These are phyloP conservation scores for Pissodes strobi DNA, from an alignment of 1,140 invertebrate genomes.

Conservation along the genomic window DNA sequence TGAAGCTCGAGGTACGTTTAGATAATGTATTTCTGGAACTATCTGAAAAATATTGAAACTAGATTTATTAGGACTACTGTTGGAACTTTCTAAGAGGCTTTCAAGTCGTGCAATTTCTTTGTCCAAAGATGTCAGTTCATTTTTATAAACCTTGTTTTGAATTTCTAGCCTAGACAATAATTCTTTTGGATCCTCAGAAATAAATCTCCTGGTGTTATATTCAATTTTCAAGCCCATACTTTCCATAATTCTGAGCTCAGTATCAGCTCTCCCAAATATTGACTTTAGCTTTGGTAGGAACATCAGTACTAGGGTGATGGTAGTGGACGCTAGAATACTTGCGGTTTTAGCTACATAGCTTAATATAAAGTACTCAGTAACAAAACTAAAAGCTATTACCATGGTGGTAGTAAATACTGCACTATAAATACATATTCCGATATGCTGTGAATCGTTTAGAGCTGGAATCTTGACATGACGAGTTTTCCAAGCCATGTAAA, in stretches of 20 bases:
- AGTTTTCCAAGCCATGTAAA: slow-evolving; percentile 98
- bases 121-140: slow-evolving; percentile 80
- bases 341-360: slow-evolving; percentile 82
- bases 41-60: background rate
- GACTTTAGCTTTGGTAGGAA: slow-evolving; percentile 84
- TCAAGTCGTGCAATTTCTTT: slow-evolving; percentile 79
- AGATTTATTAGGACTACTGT: background rate
- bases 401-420: slow-evolving; percentile 86
- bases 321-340: slow-evolving; percentile 83
- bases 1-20: slow-evolving; percentile 26
- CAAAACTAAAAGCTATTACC: slow-evolving; percentile 82
- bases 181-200: slow-evolving; percentile 75
- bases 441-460: slow-evolving; percentile 96
- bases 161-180: slow-evolving; percentile 84
- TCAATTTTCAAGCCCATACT: slow-evolving; percentile 87
- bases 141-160: slow-evolving; percentile 86
- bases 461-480: slow-evolving; percentile 95
- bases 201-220: slow-evolving; percentile 80
- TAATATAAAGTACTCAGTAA: slow-evolving; percentile 81
- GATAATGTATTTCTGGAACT: slow-evolving; percentile 8
- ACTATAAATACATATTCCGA: slow-evolving; percentile 90
- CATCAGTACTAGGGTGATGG: slow-evolving; percentile 81
- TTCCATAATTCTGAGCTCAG: slow-evolving; percentile 78
- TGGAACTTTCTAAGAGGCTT: slow-evolving; percentile 28
- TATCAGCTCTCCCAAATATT: slow-evolving; percentile 59